Base-by-base conservation (phyloP, 1,140 invertebrate genomes). In the Microplitis demolitor region DNA sequence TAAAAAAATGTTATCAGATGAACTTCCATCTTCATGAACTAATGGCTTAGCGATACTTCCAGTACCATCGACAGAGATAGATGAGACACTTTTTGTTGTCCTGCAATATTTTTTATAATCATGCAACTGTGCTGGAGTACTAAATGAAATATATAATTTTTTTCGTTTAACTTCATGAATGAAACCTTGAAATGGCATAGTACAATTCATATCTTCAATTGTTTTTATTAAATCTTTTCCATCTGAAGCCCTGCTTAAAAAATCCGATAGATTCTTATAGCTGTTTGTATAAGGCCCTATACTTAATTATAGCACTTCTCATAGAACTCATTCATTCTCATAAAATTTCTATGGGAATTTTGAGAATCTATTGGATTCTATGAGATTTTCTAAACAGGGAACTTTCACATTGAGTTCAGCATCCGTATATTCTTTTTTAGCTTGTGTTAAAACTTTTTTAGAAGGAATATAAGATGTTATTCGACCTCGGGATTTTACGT, bases 1-100 rank as follows among this genome's bases (percentile, higher is more conserved):
- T 39, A 74, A 62, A 72, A 76, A 76, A 37, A 76, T 74, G 8
- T 69, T 56, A 1, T 66, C 56, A 24, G 61, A 69, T 35, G 53
- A 61, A 4, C 13, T 62, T 39, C 64, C 39, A 34, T 72, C 58
- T 4, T 63, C 37, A 5, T 54, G 33, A 16, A 14, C 9, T 9
- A 76, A 56, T 45, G 24, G 53, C 56, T 54, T 66, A 0, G 66
- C 39, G 0, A 72, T 11, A 50, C 72, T 72, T 6, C 69, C 75
- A 11, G 72, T 72, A 8, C 58, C 66, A 67, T 76, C 72, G 13
- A 72, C 24, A 2, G 24, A 54, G 1, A 71, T 56, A 0, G 37
- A 16, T 34, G 62, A 56, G 54, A 64, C 9, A 33, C 39, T 70
- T 11, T 45, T 50, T 11, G 37, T 70, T 0, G 50, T 56, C 24